phyloP scores from a whole-genome alignment of 2,888 invertebrate species.

The Mantis religiosa region DNA sequence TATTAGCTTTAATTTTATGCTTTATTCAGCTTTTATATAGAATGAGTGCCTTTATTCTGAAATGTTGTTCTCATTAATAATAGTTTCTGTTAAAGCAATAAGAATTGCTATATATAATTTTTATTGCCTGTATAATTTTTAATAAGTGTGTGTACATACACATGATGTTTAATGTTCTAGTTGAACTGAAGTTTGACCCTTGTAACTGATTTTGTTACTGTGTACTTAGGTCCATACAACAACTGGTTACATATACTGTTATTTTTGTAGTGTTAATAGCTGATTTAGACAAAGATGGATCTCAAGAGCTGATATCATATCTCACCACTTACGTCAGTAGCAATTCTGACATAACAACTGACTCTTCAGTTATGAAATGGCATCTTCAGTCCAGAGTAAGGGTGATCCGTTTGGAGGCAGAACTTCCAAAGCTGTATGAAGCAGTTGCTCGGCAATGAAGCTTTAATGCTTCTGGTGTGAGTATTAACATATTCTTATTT shows the following conservation, averaged over 20 bases:
- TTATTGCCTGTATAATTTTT: too few relatives aligned
- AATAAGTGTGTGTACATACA: too few relatives aligned
- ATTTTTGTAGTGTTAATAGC: constrained; percentile 55
- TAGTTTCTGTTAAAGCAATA: too few relatives aligned
- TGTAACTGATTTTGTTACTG: too few relatives aligned
- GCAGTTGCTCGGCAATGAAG: constrained; percentile 35
- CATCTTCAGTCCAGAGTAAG: constrained; percentile 63
- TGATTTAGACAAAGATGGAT: constrained; percentile 71
- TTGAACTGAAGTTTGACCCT: too few relatives aligned
- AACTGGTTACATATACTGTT: neutral
- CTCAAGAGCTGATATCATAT: constrained; percentile 74
- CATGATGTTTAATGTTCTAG: too few relatives aligned
- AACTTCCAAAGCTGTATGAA: constrained; percentile 65
- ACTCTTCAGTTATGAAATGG: constrained; percentile 43
- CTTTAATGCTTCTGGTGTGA: neutral
- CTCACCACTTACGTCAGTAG: constrained; percentile 56
- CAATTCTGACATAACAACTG: neutral
- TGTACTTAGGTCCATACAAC: too few relatives aligned
- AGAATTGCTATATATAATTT: too few relatives aligned
- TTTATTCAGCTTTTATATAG: too few relatives aligned
- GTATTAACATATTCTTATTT: neutral
- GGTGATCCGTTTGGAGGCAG: constrained; percentile 66
- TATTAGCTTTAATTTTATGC: too few relatives aligned
- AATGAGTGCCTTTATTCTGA: too few relatives aligned
- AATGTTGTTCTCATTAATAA: too few relatives aligned